These are phyloP conservation scores for Pachyrhynchus sulphureomaculatus DNA, from an alignment of 1,140 invertebrate species.

Conservation along the genomic window DNA sequence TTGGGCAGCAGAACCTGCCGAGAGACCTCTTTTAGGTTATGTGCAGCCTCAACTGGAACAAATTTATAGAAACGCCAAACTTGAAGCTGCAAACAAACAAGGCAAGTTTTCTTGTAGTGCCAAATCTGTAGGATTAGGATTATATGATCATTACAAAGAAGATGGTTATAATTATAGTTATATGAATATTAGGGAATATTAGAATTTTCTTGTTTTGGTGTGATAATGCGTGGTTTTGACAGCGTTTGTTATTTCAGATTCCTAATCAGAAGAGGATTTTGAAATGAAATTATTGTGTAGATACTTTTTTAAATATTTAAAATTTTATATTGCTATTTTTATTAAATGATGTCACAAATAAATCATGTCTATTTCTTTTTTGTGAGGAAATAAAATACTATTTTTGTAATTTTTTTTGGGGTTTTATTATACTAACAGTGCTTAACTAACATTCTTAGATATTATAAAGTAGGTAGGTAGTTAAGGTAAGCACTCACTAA, in stretches of 20 bases:
- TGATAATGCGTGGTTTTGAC: constrained; percentile 16
- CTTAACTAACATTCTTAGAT: background rate
- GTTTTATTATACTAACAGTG: background rate
- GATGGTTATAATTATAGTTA: constrained; percentile 29
- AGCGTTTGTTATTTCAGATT: constrained; percentile 39
- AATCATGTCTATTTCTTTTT: constrained; percentile 1
- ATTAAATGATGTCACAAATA: constrained; percentile 16
- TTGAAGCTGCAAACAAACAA: constrained; percentile 26
- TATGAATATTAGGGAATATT: constrained; percentile 30
- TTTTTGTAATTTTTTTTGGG: background rate
- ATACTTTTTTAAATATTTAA: constrained; percentile 16
- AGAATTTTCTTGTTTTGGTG: constrained; percentile 4
- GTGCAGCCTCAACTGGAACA: constrained; percentile 68
- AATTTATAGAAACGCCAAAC: constrained; percentile 46
- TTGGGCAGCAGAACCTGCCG: constrained; percentile 75
- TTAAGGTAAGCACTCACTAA: too few relatives aligned
- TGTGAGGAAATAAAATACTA: background rate
- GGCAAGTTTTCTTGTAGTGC: constrained; percentile 35
- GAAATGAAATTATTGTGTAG: constrained; percentile 19
- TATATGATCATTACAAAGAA: constrained; percentile 17
- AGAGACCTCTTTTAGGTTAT: constrained; percentile 76
- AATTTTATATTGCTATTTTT: constrained; percentile 26
- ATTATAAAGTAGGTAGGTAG: too few relatives aligned
- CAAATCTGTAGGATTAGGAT: constrained; percentile 3
- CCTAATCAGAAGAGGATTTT: constrained; percentile 35